These are phyloP conservation scores for Parauchenoglanis punctatus DNA, from an alignment of 2,797 vertebrate species.

Conservation along the genomic window DNA sequence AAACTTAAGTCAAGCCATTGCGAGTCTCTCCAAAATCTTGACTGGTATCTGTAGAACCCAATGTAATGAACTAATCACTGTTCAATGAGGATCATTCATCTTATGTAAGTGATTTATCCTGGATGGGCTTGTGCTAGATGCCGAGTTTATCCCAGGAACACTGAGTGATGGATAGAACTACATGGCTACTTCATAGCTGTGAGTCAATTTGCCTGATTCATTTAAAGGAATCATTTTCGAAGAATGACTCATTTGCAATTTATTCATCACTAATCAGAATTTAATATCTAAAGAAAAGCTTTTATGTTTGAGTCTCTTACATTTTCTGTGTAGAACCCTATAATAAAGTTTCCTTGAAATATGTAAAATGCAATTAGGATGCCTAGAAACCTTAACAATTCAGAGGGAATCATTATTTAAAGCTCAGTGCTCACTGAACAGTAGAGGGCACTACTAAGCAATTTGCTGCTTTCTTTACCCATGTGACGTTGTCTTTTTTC, in stretches of 20 bases:
- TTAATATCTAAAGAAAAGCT: not conserved
- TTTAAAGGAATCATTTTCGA: not conserved
- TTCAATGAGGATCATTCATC: not conserved
- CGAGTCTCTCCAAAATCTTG: too few relatives aligned
- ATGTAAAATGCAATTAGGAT: not conserved
- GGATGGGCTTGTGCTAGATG: not conserved
- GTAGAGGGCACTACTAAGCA: slow-evolving; percentile 23
- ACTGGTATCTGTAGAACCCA: not conserved
- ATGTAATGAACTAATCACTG: not conserved
- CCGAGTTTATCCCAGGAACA: not conserved
- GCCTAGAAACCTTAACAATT: not conserved
- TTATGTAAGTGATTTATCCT: not conserved
- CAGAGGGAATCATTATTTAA: not conserved
- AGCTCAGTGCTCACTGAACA: not conserved
- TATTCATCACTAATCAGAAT: not conserved
- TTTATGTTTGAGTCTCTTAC: not conserved
- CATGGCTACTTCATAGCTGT: not conserved
- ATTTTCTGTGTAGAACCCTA: not conserved
- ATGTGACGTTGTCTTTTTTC: not conserved
- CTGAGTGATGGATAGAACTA: not conserved
- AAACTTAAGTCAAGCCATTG: not conserved
- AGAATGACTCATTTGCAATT: not conserved
- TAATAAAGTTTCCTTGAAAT: not conserved
- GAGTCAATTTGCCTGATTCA: not conserved
- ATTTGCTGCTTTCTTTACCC: not conserved